phyloP scores from a whole-genome alignment of 1,140 invertebrate genomes.

The Cotesia chilonis region DNA sequence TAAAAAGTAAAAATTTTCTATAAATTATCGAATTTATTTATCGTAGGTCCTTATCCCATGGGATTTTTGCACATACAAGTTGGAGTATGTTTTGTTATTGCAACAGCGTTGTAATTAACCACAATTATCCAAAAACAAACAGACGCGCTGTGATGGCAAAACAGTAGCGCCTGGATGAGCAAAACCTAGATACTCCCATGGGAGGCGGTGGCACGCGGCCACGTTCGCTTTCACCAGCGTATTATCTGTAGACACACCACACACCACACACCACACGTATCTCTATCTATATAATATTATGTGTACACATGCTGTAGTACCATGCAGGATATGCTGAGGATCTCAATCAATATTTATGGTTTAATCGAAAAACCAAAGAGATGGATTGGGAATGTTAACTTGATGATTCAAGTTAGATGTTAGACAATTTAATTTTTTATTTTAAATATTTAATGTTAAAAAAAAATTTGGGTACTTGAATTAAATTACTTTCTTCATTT shows the following conservation, averaged over 20 bases:
- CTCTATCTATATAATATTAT: neutral
- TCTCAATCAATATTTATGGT: constrained; percentile 27
- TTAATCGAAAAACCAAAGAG: constrained; percentile 11
- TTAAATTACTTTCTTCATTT: no score
- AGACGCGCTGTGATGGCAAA: neutral
- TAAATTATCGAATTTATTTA: no score
- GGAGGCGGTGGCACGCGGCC: constrained; percentile 20
- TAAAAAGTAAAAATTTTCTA: no score
- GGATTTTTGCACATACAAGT: neutral
- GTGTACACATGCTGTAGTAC: neutral
- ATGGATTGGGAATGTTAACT: neutral
- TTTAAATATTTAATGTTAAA: no score
- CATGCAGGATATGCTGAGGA: neutral
- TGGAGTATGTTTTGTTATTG: neutral
- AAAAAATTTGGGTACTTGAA: no score
- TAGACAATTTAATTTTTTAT: no score
- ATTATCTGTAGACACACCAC: no score
- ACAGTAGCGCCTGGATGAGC: neutral
- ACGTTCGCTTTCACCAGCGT: constrained; percentile 2
- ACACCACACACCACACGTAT: no score
- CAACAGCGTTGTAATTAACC: constrained; percentile 22
- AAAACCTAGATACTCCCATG: constrained; percentile 3
- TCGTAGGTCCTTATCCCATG: neutral
- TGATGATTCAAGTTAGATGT: no score
- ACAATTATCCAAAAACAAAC: constrained; percentile 24